Base-by-base conservation (phyloP, 2,888 invertebrate species). In the Pegoplata infirma region DNA sequence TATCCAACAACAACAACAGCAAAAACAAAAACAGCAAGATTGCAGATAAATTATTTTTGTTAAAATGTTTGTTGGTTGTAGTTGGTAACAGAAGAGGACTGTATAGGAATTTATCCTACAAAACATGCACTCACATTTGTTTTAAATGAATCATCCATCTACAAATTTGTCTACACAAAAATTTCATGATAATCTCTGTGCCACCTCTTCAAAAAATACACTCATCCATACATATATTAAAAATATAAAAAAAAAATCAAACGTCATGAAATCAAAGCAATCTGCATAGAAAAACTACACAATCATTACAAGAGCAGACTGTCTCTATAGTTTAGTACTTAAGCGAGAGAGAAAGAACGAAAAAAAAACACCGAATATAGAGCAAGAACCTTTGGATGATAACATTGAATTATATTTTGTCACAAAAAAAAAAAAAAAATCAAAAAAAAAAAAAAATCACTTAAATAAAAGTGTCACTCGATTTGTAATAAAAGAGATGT, bases 91-190 rank as follows among this genome's bases (percentile, higher is more conserved):
- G 12, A 51, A 51, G 23, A 51, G 6, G 5, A 23, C n/a, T 47
- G 4, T 4, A 47, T 3, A 17, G 8, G 46, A 40, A 47, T 19
- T 23, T n/a, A n/a, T n/a, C n/a, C n/a, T n/a, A n/a, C n/a, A n/a
- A n/a, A 19, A 47, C 6, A 32, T 21, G 6, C 10, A 49, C n/a
- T n/a, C n/a, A n/a, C 17, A 47, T 59, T 28, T 6, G 4, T 51
- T 73, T 44, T 14, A 51, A 59, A 66, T 73, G 73, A 73, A 59
- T 73, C 73, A 73, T 73, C 56, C 73, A 73, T 73, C 56, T 49
- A 28, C 51, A 36, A 17, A 46, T 63, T 23, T 71, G 19, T 46
- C 46, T 46, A 46, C 46, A 6, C 19, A 68, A 17, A 23, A 17
- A 23, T 14, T 17, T 56, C 23, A 17, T 17, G 8, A 53, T 19